Conservation (phyloP, 2,888 invertebrate genomes). For the Escarpia spicata region DNA sequence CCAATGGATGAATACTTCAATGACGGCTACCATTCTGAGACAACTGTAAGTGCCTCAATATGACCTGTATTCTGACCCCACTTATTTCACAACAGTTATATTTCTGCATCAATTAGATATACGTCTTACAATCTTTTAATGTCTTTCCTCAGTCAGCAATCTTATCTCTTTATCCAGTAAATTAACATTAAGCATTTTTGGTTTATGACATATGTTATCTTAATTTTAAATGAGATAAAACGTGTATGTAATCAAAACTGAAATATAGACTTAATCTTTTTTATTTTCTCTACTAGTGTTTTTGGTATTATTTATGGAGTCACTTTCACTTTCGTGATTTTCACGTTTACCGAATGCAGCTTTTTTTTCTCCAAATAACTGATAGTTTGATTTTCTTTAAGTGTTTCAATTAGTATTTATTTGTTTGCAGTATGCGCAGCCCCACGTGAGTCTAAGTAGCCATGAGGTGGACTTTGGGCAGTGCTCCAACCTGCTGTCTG, state of each 20-base stretch:
- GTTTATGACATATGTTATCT: background rate
- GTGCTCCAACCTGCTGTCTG: conserved; percentile 51
- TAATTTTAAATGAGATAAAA: background rate
- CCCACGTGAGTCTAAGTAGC: conserved; percentile 59
- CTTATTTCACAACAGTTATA: background rate
- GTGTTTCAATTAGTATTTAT: background rate
- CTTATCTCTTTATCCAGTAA: too few relatives aligned
- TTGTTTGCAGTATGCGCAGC: conserved; percentile 49
- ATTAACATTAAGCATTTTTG: background rate
- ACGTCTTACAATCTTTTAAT: too few relatives aligned
- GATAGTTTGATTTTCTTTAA: background rate
- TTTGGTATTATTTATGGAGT: background rate
- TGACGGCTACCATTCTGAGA: conserved; percentile 61
- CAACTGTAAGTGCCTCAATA: conserved; percentile 51
- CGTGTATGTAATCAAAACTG: background rate
- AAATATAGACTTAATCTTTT: background rate
- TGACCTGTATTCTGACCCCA: background rate
- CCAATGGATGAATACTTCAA: conserved; percentile 62
- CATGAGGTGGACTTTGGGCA: conserved; percentile 59
- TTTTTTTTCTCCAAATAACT: background rate
- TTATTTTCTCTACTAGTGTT: background rate
- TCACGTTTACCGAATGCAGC: background rate
- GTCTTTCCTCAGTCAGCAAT: too few relatives aligned
- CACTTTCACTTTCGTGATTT: background rate
- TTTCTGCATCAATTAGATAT: too few relatives aligned